Percentiles rank a stretch among this genome's conserved stretches.
phyloP scores from a whole-genome alignment of 2,113 vertebrate genomes.

The Chlorocebus sabaeus region DNA sequence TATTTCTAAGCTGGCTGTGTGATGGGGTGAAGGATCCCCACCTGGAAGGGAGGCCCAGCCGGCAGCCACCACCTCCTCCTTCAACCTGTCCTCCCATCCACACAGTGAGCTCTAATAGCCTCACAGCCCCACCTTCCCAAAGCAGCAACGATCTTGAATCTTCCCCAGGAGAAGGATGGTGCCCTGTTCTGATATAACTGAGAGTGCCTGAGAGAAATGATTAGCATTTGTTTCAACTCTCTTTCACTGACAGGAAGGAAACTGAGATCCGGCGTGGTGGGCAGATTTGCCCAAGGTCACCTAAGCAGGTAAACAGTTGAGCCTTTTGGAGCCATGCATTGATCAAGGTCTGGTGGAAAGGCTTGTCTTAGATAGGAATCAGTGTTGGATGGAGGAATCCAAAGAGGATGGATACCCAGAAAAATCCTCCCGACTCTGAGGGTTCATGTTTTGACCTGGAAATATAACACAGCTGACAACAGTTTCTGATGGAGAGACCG shows the following conservation, averaged over 20 bases:
- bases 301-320: not conserved
- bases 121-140: not conserved
- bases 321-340: fast-evolving
- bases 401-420: not conserved
- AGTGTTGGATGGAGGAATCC: not conserved
- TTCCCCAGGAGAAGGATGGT: not conserved
- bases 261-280: not conserved
- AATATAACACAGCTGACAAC: not conserved
- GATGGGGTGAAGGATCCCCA: not conserved
- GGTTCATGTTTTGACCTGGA: not conserved
- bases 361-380: not conserved
- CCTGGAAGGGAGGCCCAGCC: not conserved
- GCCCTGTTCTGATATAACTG: not conserved
- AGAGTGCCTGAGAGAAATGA: not conserved
- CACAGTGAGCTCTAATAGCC: fast-evolving
- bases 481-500: not conserved
- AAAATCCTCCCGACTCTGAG: not conserved
- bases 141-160: not conserved
- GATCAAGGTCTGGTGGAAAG: not conserved
- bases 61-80: not conserved
- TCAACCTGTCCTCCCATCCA: not conserved
- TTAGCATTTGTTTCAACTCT: not conserved
- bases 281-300: not conserved
- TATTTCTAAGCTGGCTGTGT: not conserved
- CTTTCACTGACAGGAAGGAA: not conserved